Base-by-base conservation (phyloP, 2,113 vertebrate species). In the Mesitornis unicolor region DNA sequence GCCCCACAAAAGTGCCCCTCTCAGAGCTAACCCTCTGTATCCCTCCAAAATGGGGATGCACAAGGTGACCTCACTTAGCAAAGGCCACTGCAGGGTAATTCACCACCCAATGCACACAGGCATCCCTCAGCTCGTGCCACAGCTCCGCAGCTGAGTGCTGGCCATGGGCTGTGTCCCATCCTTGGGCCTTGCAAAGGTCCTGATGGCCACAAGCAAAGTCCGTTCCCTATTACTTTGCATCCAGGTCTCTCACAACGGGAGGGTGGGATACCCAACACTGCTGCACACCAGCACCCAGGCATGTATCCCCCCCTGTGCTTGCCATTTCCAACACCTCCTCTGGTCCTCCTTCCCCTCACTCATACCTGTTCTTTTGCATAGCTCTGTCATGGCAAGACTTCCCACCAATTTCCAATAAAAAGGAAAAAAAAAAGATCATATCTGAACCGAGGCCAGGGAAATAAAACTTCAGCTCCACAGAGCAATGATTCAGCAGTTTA, bases 401-500 rank as follows among this genome's bases (percentile, higher is more conserved):
- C 16, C 35, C 28, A 60, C 53, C 38, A 59, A n/a, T 38, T 82
- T 59, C 59, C 33, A 42, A 84, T 67, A 77, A 7, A 50, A 60
- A 51, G 47, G 21, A 26, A 26, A n/a, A 29, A 10, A 51, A 43
- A 10, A 53, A 64, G 3, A 40, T 28, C 13, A 20, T 24, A 24
- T 13, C 73, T 79, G 84, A 28, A 9, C 35, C 36, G 31, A 91
- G 53, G 69, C 65, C 87, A 79, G 59, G 40, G 69, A 56, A 89
- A 70, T 38, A 48, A 84, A 94, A 40, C 40, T 76, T 51, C 14
- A 56, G 11, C 40, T 84, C 69, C 63, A 57, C 24, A 60, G 84
- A 57, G 84, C 80, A 71, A 80, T 78, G 93, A 91, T 78, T 92
- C 84, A 95, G 80, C 48, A 71, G 31, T 22, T 12, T 17, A 35